Conservation (phyloP, 2,797 vertebrate genomes). For the Iguana delicatissima region DNA sequence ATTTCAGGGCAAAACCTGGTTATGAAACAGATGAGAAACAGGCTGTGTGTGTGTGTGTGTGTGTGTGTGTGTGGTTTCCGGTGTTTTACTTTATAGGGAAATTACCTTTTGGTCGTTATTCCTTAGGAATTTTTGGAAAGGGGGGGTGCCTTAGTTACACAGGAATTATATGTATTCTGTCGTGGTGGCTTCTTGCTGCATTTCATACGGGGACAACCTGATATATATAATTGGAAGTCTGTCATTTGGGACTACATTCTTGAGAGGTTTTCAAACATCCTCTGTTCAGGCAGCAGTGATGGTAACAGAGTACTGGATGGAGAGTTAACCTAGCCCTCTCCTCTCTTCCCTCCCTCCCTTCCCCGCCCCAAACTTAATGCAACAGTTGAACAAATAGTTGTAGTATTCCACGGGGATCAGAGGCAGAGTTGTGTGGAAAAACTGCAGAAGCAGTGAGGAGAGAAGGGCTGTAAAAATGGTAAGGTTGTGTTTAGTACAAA, state of each 20-base stretch:
- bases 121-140: background rate
- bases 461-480: background rate
- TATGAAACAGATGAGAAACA: background rate
- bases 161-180: background rate
- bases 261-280: conserved; percentile 15
- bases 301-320: background rate
- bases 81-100: background rate
- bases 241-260: conserved; percentile 1
- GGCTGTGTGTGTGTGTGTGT: background rate
- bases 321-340: background rate
- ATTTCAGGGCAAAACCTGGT: background rate
- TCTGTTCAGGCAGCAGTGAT: background rate
- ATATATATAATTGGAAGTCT: background rate
- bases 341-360: no score
- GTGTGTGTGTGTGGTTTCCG: background rate
- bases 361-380: background rate
- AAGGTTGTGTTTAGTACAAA: background rate
- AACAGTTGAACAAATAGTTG: background rate
- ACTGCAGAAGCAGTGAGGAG: background rate
- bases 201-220: background rate
- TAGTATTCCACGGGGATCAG: background rate
- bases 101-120: background rate
- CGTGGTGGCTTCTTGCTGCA: background rate
- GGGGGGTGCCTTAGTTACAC: background rate
- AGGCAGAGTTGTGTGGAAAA: background rate